Percentiles rank a stretch among this genome's conserved stretches.
Evolutionary conservation across 1,140 invertebrate genomes (phyloP).

Genomic region (Anoplophora glabripennis): DNA sequence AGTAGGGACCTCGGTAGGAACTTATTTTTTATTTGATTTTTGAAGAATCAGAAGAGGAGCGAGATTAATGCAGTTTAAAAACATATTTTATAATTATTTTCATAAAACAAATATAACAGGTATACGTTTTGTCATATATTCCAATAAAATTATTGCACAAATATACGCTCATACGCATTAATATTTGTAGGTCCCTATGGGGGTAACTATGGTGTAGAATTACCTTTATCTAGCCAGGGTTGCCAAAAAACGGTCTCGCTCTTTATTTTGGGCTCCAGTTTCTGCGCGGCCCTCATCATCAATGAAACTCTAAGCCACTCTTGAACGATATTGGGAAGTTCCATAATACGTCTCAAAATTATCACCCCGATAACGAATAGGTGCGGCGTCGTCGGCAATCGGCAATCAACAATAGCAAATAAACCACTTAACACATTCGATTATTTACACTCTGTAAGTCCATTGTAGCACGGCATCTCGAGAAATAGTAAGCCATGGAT

Average conservation of each 20-base stretch:
- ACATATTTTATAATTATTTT: too few relatives aligned
- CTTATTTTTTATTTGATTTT: too few relatives aligned
- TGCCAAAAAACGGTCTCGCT: slow-evolving; percentile 37
- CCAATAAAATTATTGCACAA: too few relatives aligned
- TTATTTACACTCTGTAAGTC: slow-evolving; percentile 21
- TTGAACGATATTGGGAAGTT: slow-evolving; percentile 35
- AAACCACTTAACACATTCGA: slow-evolving; percentile 26
- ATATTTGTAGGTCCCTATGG: too few relatives aligned
- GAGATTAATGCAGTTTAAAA: too few relatives aligned
- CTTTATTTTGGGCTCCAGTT: slow-evolving; percentile 10
- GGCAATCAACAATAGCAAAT: slow-evolving; percentile 9
- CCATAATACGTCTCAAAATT: slow-evolving; percentile 27
- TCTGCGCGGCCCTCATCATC: slow-evolving; percentile 29
- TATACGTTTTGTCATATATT: too few relatives aligned
- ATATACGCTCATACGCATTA: too few relatives aligned
- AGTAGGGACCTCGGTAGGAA: too few relatives aligned
- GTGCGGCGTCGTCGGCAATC: not conserved
- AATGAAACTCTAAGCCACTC: slow-evolving; percentile 33
- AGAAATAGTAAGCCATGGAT: slow-evolving; percentile 36
- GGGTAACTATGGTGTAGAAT: not conserved
- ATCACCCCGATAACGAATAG: slow-evolving; percentile 7
- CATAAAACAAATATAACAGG: too few relatives aligned
- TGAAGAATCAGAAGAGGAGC: too few relatives aligned
- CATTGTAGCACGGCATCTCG: slow-evolving; percentile 28
- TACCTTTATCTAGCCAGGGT: slow-evolving; percentile 43